Conservation (phyloP, 1,140 invertebrate genomes). For the Prorops nasuta region DNA sequence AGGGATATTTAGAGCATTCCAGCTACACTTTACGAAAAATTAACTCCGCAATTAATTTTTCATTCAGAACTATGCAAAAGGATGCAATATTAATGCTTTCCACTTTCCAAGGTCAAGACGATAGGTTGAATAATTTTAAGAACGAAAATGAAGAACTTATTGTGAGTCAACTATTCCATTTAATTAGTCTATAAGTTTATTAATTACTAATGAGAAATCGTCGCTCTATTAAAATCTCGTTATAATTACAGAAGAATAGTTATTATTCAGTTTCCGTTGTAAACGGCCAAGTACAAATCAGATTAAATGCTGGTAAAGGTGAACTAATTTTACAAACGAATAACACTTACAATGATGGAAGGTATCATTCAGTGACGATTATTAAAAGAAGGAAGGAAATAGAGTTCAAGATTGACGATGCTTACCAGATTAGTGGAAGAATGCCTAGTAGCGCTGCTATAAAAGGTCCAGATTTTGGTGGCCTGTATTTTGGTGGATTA, state of each 20-base stretch:
- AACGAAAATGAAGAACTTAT: constrained; percentile 30
- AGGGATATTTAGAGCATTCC: constrained; percentile 75
- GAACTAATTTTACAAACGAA: constrained; percentile 64
- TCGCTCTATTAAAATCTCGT: constrained; percentile 60
- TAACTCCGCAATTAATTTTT: constrained; percentile 67
- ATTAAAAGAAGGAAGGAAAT: constrained; percentile 58
- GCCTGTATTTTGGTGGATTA: constrained; percentile 67
- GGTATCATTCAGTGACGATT: constrained; percentile 62
- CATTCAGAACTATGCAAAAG: constrained; percentile 72
- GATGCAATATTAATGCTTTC: constrained; percentile 74
- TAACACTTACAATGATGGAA: constrained; percentile 64
- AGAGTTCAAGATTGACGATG: constrained; percentile 66
- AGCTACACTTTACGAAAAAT: constrained; percentile 67
- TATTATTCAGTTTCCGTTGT: constrained; percentile 70
- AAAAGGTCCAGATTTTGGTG: constrained; percentile 53
- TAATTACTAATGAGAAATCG: constrained; percentile 43
- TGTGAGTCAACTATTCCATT: constrained; percentile 23
- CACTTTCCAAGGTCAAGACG: constrained; percentile 62
- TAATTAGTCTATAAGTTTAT: constrained; percentile 63
- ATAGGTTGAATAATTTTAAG: constrained; percentile 29
- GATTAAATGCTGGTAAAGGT: constrained; percentile 69
- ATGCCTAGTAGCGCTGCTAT: constrained; percentile 56
- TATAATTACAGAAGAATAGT: constrained; percentile 49
- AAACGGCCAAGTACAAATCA: constrained; percentile 65
- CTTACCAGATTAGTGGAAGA: constrained; percentile 53